phyloP scores from a whole-genome alignment of 2,113 vertebrate genomes.

The Suncus etruscus region DNA sequence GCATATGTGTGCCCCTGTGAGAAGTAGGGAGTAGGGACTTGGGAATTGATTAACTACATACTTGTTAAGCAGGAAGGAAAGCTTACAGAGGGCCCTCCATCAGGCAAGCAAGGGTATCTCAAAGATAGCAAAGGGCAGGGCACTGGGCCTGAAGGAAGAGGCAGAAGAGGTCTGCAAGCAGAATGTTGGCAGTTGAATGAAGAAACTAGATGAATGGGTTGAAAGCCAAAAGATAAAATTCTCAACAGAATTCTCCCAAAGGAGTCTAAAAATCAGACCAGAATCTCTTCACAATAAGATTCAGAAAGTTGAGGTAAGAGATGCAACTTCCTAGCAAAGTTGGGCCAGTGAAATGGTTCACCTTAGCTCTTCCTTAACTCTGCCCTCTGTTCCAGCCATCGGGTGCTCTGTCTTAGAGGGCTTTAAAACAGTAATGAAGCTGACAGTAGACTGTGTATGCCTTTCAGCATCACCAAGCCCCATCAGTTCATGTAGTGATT shows the following conservation, averaged over 20 bases:
- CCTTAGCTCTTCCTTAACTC: not conserved
- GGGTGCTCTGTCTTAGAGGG: not conserved
- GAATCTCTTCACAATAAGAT: not conserved
- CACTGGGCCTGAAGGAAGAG: not conserved
- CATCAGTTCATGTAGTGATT: not conserved
- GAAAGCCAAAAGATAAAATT: not conserved
- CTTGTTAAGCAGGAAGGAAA: not conserved
- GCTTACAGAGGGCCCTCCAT: not conserved
- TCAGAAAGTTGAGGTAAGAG: not conserved
- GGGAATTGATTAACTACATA: not conserved
- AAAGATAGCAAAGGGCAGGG: no score
- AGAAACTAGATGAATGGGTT: constrained; percentile 18
- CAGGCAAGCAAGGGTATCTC: not conserved
- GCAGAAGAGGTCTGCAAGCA: not conserved
- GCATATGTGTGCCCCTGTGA: not conserved
- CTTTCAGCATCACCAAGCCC: not conserved
- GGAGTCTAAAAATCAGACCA: not conserved
- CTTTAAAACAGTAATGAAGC: not conserved
- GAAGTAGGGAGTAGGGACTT: not conserved
- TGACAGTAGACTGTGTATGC: not conserved
- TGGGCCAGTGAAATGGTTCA: no score
- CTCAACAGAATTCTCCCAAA: not conserved
- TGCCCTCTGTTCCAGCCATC: accelerated
- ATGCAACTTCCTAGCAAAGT: not conserved
- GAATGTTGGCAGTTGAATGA: not conserved